These are phyloP conservation scores for Dasypogon diadema DNA, from an alignment of 2,888 invertebrate species.

Conservation along the genomic window DNA sequence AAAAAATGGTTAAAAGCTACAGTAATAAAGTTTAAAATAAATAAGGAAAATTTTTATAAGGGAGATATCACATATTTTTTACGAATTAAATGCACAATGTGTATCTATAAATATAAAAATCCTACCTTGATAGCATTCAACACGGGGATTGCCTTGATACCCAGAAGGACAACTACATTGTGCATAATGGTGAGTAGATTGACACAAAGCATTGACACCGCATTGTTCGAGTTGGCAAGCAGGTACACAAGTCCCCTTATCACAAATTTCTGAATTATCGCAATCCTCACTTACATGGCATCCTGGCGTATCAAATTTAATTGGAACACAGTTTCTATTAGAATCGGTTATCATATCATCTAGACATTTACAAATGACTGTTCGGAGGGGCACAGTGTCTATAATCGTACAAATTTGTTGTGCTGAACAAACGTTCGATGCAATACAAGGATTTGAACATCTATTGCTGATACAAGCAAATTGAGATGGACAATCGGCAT, in stretches of 20 bases:
- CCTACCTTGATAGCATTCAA: slow-evolving; percentile 78
- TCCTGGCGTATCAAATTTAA: slow-evolving; percentile 72
- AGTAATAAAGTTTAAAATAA: no score
- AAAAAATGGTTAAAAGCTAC: no score
- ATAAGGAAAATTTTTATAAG: slow-evolving; percentile 58
- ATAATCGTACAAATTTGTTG: slow-evolving; percentile 85
- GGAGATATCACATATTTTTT: not conserved
- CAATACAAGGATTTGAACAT: slow-evolving; percentile 83
- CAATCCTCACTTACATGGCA: slow-evolving; percentile 84
- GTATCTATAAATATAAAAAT: slow-evolving; percentile 54
- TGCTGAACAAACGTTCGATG: slow-evolving; percentile 78
- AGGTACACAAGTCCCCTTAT: slow-evolving; percentile 80
- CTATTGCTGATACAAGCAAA: slow-evolving; percentile 81
- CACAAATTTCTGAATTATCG: slow-evolving; percentile 78
- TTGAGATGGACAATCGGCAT: slow-evolving; percentile 81
- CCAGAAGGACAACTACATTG: slow-evolving; percentile 83
- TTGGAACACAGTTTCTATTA: slow-evolving; percentile 78
- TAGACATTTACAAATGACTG: slow-evolving; percentile 89
- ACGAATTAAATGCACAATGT: not conserved
- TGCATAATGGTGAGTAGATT: slow-evolving; percentile 80
- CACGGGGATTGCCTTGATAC: slow-evolving; percentile 82
- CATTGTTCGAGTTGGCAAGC: slow-evolving; percentile 84
- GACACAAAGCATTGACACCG: slow-evolving; percentile 86
- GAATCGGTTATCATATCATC: slow-evolving; percentile 81
- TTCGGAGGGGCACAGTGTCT: slow-evolving; percentile 83